phyloP scores from a whole-genome alignment of 92 coral and sea anemone species.

The Nematostella vectensis region DNA sequence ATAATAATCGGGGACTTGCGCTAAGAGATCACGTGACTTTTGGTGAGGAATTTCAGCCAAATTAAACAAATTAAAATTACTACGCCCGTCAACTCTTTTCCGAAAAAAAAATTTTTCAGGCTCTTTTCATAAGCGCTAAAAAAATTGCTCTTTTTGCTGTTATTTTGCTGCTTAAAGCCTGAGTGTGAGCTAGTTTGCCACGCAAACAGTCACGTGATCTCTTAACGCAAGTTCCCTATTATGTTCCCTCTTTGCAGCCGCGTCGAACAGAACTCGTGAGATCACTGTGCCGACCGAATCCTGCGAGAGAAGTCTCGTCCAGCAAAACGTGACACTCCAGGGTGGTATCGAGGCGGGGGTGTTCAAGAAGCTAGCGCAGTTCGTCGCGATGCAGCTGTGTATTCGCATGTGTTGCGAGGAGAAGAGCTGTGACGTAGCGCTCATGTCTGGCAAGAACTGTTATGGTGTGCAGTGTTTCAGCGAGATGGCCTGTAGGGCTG shows the following conservation, averaged over 20 bases:
- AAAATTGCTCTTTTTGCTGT: no score
- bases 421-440: conserved; percentile 93
- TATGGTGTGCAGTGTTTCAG: conserved; percentile 96
- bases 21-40: no score
- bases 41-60: no score
- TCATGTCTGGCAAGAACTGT: conserved; percentile 93
- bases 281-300: conserved; percentile 69
- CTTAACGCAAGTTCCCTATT: no score
- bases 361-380: conserved; percentile 91
- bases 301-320: conserved; percentile 77
- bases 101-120: no score
- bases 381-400: conserved; percentile 97
- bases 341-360: conserved; percentile 97
- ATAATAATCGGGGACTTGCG: no score
- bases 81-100: no score
- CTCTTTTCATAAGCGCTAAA: no score
- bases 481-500: conserved; percentile 78
- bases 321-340: conserved; percentile 85
- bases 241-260: conserved; percentile 22
- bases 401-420: conserved; percentile 93
- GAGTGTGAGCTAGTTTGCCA: no score
- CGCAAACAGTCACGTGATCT: no score
- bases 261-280: conserved; percentile 37
- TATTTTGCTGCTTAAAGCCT: no score
- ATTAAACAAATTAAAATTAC: no score